Conservation (phyloP, 2,797 vertebrate species). For the Cephalopachus bancanus region DNA sequence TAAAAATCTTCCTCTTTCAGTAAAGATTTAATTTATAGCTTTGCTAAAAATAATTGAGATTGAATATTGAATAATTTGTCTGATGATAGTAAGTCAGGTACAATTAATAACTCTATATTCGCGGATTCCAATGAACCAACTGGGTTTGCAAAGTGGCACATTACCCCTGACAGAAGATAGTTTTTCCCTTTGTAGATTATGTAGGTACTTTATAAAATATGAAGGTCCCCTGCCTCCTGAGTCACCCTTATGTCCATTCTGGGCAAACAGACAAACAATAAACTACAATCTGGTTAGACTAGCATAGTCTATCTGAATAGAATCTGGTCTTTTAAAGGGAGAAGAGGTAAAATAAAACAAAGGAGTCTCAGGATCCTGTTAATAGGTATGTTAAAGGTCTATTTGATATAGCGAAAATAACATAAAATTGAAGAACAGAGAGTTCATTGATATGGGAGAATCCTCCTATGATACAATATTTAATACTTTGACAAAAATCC, state of each 20-base stretch:
- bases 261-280: not conserved
- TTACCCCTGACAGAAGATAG: not conserved
- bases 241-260: not conserved
- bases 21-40: not conserved
- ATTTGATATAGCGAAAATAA: not conserved
- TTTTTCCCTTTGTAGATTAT: not conserved
- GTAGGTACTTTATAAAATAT: not conserved
- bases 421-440: not conserved
- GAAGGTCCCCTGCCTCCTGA: not conserved
- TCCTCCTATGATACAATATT: not conserved
- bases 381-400: not conserved
- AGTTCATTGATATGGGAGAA: not conserved
- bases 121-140: not conserved
- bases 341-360: not conserved
- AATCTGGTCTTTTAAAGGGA: not conserved
- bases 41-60: not conserved
- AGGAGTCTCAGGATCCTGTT: not conserved
- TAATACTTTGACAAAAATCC: not conserved
- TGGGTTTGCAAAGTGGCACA: fast-evolving
- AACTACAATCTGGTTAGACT: not conserved
- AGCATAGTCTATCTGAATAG: not conserved
- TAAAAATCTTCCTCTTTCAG: not conserved
- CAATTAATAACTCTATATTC: not conserved
- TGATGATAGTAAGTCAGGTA: not conserved
- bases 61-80: not conserved